Percentiles rank a stretch among this genome's conserved stretches.
Evolutionary conservation across 2,888 invertebrate species (phyloP).

Genomic region (Drosophila anceps): DNA sequence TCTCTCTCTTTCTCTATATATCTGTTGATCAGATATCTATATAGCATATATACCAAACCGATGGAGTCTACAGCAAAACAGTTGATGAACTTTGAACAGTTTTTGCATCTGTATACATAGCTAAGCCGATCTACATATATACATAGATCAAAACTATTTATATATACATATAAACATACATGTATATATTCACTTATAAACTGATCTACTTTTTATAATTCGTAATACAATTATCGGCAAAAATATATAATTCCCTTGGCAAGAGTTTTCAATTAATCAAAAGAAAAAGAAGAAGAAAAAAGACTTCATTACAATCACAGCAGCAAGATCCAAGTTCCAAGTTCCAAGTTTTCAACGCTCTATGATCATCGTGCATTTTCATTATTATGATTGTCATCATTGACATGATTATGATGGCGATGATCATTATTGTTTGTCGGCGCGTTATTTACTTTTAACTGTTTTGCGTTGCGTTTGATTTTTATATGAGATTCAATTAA

Average conservation of each 20-base stretch:
- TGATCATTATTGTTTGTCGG: conserved; percentile 48
- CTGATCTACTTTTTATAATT: neutral
- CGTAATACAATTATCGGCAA: neutral
- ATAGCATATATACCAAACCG: neutral
- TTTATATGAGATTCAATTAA: conserved; percentile 70
- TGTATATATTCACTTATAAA: neutral
- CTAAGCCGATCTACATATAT: neutral
- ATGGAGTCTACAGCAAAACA: neutral
- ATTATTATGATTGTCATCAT: conserved; percentile 8
- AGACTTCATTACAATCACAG: conserved; percentile 13
- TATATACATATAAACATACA: neutral
- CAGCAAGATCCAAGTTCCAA: conserved; percentile 28
- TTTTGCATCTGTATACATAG: no score
- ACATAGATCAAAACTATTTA: neutral
- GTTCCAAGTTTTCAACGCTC: conserved; percentile 44
- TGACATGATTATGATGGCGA: conserved; percentile 5
- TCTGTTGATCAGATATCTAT: neutral
- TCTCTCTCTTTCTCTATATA: neutral
- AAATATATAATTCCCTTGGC: neutral
- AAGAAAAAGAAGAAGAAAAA: neutral
- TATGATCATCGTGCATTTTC: conserved; percentile 12
- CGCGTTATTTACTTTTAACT: conserved; percentile 27
- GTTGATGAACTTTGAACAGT: neutral
- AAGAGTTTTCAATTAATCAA: conserved; percentile 21
- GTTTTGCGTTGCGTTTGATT: conserved; percentile 54